Conservation (phyloP, 2,888 invertebrate species). For the Parnassius smintheus region DNA sequence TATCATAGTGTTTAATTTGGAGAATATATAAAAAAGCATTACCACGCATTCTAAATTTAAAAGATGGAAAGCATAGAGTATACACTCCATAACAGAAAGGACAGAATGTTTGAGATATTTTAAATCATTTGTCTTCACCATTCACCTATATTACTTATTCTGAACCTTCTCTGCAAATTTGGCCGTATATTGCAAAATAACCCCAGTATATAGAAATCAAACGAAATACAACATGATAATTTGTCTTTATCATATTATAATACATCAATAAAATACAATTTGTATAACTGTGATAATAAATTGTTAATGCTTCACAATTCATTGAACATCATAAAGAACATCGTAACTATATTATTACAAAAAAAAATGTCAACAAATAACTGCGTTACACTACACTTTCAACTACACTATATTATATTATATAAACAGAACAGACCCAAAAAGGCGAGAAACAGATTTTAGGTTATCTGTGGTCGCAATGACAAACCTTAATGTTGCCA, state of each 20-base stretch:
- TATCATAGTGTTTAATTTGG: too few species aligned
- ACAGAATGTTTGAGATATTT: too few species aligned
- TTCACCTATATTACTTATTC: too few species aligned
- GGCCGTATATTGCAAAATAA: too few species aligned
- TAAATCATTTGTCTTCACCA: too few species aligned
- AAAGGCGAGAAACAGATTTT: slow-evolving; percentile 11
- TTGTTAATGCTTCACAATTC: slow-evolving; percentile 43
- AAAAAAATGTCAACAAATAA: slow-evolving; percentile 26
- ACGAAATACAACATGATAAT: slow-evolving; percentile 40
- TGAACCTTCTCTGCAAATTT: too few species aligned
- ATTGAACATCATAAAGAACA: slow-evolving; percentile 16
- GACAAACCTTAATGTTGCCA: slow-evolving; percentile 14
- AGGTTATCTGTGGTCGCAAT: slow-evolving; percentile 19
- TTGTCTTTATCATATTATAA: slow-evolving; percentile 49
- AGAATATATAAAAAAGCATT: too few species aligned
- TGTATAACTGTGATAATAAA: slow-evolving; percentile 64
- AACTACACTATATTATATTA: slow-evolving; percentile 4
- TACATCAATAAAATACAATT: slow-evolving; percentile 72
- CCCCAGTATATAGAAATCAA: slow-evolving; percentile 27
- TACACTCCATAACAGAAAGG: too few species aligned
- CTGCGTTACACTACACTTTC: slow-evolving; percentile 14
- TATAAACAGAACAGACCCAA: slow-evolving; percentile 12
- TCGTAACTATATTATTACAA: slow-evolving; percentile 21
- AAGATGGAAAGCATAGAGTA: too few species aligned
- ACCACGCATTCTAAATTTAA: too few species aligned